These are phyloP conservation scores for Melipona quadrifasciata DNA, from an alignment of 1,140 invertebrate genomes.

Conservation along the genomic window DNA sequence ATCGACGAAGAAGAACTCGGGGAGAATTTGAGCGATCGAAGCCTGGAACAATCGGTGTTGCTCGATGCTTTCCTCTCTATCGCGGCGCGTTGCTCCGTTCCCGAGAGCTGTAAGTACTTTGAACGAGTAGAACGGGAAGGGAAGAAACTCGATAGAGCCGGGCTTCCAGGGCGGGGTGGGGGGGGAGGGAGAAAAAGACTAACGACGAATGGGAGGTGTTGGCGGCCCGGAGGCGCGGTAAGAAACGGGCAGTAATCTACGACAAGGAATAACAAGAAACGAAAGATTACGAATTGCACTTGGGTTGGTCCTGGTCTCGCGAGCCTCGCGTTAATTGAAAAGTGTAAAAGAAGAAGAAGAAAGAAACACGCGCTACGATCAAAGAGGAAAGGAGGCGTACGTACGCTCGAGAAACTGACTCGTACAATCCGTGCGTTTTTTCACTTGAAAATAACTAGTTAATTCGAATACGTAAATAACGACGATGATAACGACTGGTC, in stretches of 20 bases:
- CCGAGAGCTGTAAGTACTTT: conserved; percentile 29
- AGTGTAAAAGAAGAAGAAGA: neutral
- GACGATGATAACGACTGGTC: neutral
- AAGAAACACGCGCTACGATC: neutral
- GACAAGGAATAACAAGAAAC: conserved; percentile 33
- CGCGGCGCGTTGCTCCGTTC: neutral
- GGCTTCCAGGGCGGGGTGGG: no score
- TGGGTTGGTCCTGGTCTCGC: conserved; percentile 17
- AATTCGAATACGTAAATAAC: neutral
- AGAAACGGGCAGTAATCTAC: conserved; percentile 23
- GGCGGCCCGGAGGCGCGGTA: neutral
- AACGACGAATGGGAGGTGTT: conserved; percentile 42
- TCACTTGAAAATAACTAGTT: neutral
- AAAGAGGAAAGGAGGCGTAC: neutral
- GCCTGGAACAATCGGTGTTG: neutral
- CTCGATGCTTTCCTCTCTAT: neutral
- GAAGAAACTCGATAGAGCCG: neutral
- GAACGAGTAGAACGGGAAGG: conserved; percentile 12
- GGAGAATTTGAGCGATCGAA: neutral
- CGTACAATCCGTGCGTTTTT: neutral
- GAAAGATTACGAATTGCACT: conserved; percentile 44
- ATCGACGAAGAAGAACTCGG: neutral
- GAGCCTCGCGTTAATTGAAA: conserved; percentile 11
- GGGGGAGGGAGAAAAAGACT: neutral
- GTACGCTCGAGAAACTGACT: conserved; percentile 7